Evolutionary conservation across 2,113 vertebrate species (phyloP).

Genomic region (rat (Rattus norvegicus)): DNA sequence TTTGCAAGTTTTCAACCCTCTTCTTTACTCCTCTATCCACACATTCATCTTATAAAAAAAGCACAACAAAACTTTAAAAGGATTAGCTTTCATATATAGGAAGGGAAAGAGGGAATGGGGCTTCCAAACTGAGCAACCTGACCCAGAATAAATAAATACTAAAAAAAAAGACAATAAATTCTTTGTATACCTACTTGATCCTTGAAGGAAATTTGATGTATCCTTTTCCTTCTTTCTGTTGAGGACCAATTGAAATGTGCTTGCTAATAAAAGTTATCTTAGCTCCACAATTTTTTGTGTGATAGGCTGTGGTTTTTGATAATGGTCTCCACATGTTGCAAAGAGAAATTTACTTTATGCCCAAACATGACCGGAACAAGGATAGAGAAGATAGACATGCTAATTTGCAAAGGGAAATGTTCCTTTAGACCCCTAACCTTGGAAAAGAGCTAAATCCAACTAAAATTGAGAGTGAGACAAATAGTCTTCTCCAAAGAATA

Average conservation of each 20-base stretch:
- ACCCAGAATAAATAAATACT: constrained; percentile 11
- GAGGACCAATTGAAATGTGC: neutral
- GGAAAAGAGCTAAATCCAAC: neutral
- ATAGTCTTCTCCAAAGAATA: neutral
- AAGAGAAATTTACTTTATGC: neutral
- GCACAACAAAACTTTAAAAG: neutral
- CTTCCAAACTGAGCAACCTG: neutral
- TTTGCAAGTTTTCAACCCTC: neutral
- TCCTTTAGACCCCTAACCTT: neutral
- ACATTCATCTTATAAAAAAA: neutral
- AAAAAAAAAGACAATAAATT: neutral
- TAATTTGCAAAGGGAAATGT: neutral
- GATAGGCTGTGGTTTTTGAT: neutral
- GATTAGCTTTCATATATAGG: constrained; percentile 2
- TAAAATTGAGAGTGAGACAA: neutral
- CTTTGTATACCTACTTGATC: neutral
- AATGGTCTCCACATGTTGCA: neutral
- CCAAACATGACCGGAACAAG: neutral
- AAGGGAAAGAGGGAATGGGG: neutral
- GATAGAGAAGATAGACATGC: neutral
- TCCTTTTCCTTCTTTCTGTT: neutral
- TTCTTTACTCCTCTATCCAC: neutral
- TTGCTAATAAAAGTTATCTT: neutral
- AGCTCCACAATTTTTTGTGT: neutral
- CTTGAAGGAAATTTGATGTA: neutral